These are phyloP conservation scores for Cephus runcator DNA, from an alignment of 2,888 invertebrate genomes.

Conservation along the genomic window DNA sequence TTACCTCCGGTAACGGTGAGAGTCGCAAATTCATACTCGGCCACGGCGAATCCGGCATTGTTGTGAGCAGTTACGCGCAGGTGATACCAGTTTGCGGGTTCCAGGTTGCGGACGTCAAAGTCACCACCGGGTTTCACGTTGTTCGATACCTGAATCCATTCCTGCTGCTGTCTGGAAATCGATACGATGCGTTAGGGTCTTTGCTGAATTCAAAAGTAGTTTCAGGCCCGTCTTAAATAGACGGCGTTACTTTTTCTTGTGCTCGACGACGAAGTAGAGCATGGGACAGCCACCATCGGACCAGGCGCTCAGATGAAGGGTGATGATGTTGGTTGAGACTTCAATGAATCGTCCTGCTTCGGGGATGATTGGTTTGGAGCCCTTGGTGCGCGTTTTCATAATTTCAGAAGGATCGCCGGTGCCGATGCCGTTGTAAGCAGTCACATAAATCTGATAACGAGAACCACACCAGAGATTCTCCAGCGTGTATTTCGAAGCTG, in stretches of 20 bases:
- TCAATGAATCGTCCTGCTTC: constrained; percentile 91
- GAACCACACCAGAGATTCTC: constrained; percentile 93
- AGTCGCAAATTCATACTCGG: constrained; percentile 95
- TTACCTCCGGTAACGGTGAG: constrained; percentile 93
- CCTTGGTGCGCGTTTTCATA: constrained; percentile 89
- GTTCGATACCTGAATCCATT: constrained; percentile 95
- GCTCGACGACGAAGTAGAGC: constrained; percentile 94
- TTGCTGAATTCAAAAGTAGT: too few species aligned
- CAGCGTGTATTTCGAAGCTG: constrained; percentile 84
- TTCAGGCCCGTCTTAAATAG: too few species aligned
- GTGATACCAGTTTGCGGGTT: constrained; percentile 94
- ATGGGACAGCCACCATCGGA: constrained; percentile 95
- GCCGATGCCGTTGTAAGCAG: constrained; percentile 93
- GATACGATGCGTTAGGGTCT: constrained; percentile 8
- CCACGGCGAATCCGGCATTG: constrained; percentile 95
- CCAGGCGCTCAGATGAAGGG: constrained; percentile 92
- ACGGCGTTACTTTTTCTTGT: constrained; percentile 83
- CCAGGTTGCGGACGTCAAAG: constrained; percentile 90
- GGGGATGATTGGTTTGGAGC: constrained; percentile 92
- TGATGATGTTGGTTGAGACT: constrained; percentile 92
- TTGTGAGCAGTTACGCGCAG: constrained; percentile 92
- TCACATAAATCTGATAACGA: constrained; percentile 91
- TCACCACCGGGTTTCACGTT: constrained; percentile 92
- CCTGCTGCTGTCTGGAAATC: constrained; percentile 76
- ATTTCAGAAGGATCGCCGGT: constrained; percentile 91